Base-by-base conservation (phyloP, 2,113 vertebrate species). In the Phrynocephalus versicolor region DNA sequence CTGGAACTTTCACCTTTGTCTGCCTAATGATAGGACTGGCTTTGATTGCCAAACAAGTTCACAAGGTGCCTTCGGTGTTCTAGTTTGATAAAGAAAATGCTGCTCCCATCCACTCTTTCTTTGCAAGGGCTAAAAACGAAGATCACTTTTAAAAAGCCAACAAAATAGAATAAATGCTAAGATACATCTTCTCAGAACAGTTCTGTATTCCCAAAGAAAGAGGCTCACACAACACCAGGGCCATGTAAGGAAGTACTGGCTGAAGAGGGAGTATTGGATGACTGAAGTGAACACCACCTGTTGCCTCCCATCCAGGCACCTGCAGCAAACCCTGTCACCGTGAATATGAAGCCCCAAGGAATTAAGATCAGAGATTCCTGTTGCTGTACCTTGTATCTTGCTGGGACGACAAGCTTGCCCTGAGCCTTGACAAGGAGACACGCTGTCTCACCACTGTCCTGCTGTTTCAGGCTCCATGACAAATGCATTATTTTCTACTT, bases 401-500 rank as follows among this genome's bases (percentile, higher is more conserved):
- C 74, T 64, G 73, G 2, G 21, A 60, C 79, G 35, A 78, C 0
- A 1, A 81, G 23, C 69, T 62, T n/a, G 0, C n/a, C 74, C 30
- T 0, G 3, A 76, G 81, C 37, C 62, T 74, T 0, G 0, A 25
- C 0, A 2, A 0, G 3, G 1, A 27, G 1, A 10, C 55, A 37
- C 58, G n/a, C n/a, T 3, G 9, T 41, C 33, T 19, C 12, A 0
- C 6, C 4, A 0, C 60, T 6, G 1, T 1, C 70, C 70, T 12
- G 6, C 16, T 0, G 18, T 10, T 14, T 0, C 0, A 57, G 64
- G 3, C 72, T 16, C 0, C 9, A 10, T 69, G 70, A 58, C 25
- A 10, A 14, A 30, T 0, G 2, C 25, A 55, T 51, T 37, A 81
- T 27, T 25, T 39, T 21, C 41, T 39, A 37, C 65, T 73, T 35